phyloP scores from a whole-genome alignment of 2,797 vertebrate genomes.

The Caiman crocodilus region DNA sequence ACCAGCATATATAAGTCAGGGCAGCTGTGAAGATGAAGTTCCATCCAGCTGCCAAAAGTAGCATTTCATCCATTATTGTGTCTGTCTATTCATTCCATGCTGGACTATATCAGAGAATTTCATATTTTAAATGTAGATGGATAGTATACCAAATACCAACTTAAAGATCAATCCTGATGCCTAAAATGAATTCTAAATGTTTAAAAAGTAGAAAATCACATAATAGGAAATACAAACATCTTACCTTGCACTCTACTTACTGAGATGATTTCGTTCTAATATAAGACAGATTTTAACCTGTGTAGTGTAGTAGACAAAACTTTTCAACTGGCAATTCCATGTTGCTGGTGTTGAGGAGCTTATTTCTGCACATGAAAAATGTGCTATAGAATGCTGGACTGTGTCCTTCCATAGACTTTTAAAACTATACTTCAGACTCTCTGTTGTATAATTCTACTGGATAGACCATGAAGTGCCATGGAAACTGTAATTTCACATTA shows the following conservation, averaged over 20 bases:
- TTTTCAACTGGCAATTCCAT: neutral
- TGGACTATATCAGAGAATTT: neutral
- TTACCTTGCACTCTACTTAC: conserved; percentile 22
- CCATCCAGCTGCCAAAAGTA: conserved; percentile 14
- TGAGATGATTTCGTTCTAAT: conserved; percentile 41
- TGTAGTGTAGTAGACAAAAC: conserved; percentile 14
- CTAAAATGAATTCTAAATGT: neutral
- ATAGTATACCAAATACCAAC: neutral
- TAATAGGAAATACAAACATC: conserved; percentile 44
- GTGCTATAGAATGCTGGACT: neutral
- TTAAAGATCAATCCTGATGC: conserved; percentile 1
- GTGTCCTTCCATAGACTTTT: neutral
- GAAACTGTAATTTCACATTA: no score
- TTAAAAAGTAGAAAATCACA: conserved; percentile 16
- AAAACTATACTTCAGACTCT: neutral
- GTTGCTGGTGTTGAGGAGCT: neutral
- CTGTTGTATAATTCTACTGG: neutral
- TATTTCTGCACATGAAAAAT: neutral
- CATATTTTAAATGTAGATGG: conserved; percentile 18
- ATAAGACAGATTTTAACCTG: conserved; percentile 4
- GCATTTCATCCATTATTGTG: neutral
- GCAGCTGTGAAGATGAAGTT: neutral
- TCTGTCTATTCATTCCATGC: neutral
- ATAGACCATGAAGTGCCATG: no score
- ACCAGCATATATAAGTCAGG: neutral